Evolutionary conservation across 2,113 vertebrate genomes (phyloP), one percentile per base, ranked within the genome.

Genomic region (Tetrao urogallus): DNA sequence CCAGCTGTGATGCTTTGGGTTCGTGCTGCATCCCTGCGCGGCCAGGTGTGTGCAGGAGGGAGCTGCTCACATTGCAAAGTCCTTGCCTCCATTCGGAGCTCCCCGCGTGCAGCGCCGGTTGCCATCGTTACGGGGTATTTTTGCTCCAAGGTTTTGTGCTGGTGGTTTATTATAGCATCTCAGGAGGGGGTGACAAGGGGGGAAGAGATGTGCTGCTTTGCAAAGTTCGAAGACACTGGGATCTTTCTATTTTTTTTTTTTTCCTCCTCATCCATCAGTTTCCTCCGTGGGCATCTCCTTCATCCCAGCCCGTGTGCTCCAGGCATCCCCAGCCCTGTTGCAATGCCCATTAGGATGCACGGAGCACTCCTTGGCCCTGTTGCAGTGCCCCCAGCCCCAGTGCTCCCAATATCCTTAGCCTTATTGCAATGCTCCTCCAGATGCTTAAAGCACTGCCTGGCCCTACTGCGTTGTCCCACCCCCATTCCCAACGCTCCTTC

Each of bases 101-200:
- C 82, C 87, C 88, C 71, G 34, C 77, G 86, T 69, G 80, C 78
- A 4, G 83, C 21, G 93, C 92, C 28, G 1, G 91, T 94, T 94
- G 95, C 94, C 94, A 95, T 92, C 78, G 92, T 88, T 95, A 94
- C 93, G 5, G 82, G 94, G 74, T 83, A 88, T 81, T 92, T 87
- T 86, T 27, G 75, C 92, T 86, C 90, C 2, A 27, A 80, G 78
- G 85, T 67, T 72, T 27, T 30, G 85, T 50, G 71, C 90, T 64
- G 81, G 58, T 82, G 74, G 65, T 80, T 95, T 91, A 89, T 91
- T 94, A 92, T 77, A 95, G 95, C 85, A 94, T 86, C 94, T 69
- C 7, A 1, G 36, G 81, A 61, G 80, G 60, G 64, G 47, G 64
- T 8, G 14, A 14, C 4, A 8, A 13, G 24, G 63, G 84, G 86